Base-by-base conservation (phyloP, 2,113 vertebrate species). In the Indicator indicator region DNA sequence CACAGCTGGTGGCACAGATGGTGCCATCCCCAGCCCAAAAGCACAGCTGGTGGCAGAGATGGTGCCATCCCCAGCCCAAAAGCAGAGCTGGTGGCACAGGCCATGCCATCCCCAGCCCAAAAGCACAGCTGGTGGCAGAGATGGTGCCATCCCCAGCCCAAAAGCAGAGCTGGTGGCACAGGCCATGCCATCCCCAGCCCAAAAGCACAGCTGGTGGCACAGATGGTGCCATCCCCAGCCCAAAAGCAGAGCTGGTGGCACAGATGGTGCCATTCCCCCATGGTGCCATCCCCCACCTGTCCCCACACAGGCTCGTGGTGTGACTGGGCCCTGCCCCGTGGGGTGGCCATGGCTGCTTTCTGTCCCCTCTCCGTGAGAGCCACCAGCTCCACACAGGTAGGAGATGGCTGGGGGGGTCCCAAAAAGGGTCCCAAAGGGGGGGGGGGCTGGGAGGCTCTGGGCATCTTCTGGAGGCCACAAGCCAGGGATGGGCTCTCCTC, bases 241-340 rank as follows among this genome's bases (percentile, higher is more conserved):
- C 33, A 17, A 75, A 58, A 32, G 3, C n/a, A 8, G 36, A 28
- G 54, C 83, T 20, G 82, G 64, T 40, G 52, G 17, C 0, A 14
- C 2, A 5, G 2, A 1, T 2, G 1, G 24, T 9, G 13, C 40
- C 56, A 2, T 0, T 12, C 46, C 23, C 16, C n/a, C 24, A 4
- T 15, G 5, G 44, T 50, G 59, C 50, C 58, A 36, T 50, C 55
- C 55, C 48, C 73, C 42, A 0, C 16, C 28, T 24, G 40, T 88
- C 40, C 40, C 83, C 83, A 0, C n/a, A 1, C 81, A 94, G 95
- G 90, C 38, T 76, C 74, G 86, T 91, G 95, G 85, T 54, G 70
- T 6, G 5, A 52, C 21, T 94, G 95, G 85, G 27, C 62, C 50
- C 78, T 79, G 19, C 30, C 69, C 63, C 17, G 2, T 0, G 9